These are phyloP conservation scores for Anisognathus igniventris DNA, from an alignment of 2,797 vertebrate species.

Conservation along the genomic window DNA sequence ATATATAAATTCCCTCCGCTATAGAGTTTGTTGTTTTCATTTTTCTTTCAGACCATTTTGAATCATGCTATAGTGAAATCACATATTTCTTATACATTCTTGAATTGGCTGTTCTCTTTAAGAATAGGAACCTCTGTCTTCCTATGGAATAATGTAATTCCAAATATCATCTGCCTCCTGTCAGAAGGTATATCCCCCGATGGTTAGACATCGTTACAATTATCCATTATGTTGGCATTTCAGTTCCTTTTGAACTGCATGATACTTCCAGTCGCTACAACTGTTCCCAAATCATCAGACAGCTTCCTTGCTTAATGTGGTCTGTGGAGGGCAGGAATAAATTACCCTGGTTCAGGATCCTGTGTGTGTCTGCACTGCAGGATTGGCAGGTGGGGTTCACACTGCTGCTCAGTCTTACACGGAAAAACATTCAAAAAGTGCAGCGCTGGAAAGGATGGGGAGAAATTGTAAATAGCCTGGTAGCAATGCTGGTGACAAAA, in stretches of 20 bases:
- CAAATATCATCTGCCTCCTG: conserved; percentile 16
- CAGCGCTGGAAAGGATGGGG: not conserved
- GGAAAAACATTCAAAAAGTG: not conserved
- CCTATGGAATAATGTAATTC: not conserved
- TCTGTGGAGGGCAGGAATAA: not conserved
- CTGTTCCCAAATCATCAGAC: not conserved
- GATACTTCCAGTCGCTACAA: not conserved
- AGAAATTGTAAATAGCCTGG: not conserved
- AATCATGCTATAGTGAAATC: not conserved
- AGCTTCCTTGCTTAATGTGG: not conserved
- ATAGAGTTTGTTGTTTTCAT: not conserved
- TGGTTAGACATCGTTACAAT: not conserved
- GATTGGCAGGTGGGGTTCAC: not conserved
- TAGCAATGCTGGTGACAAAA: not conserved
- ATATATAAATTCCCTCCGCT: not conserved
- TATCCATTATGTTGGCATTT: conserved; percentile 27
- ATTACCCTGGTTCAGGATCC: not conserved
- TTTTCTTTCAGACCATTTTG: not conserved
- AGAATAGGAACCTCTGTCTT: not conserved
- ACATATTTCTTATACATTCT: not conserved
- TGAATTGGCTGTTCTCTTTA: not conserved
- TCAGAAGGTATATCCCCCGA: not conserved
- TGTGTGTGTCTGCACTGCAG: not conserved
- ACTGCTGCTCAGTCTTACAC: not conserved
- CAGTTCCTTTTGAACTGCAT: conserved; percentile 10